A percentile compares a stretch with the other conserved stretches of the same genome.
Conservation (phyloP, 2,888 invertebrate genomes). For the Tetragonula carbonaria region DNA sequence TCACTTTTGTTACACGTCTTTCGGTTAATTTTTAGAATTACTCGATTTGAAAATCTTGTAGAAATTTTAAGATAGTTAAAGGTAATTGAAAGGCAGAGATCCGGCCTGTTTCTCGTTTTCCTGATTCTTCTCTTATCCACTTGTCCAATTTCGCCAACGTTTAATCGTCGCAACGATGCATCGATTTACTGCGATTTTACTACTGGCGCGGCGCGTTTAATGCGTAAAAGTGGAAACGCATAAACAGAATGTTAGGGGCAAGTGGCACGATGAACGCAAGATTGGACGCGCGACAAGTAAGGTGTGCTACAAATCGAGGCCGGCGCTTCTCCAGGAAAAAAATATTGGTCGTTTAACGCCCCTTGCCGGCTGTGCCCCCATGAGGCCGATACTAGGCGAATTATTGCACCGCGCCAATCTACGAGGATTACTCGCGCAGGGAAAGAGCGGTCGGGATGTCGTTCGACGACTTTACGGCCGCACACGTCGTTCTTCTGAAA, state of each 20-base stretch:
- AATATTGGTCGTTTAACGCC: constrained; percentile 63
- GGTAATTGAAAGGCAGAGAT: background rate
- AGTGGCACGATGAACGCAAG: constrained; percentile 23
- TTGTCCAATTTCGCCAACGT: constrained; percentile 13
- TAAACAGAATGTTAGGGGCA: constrained; percentile 45
- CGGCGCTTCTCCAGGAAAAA: constrained; percentile 36
- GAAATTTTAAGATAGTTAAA: background rate
- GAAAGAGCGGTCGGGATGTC: constrained; percentile 64
- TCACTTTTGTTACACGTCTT: background rate
- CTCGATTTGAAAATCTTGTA: no score
- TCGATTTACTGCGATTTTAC: constrained; percentile 67
- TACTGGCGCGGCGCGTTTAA: constrained; percentile 60
- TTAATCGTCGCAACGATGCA: constrained; percentile 50
- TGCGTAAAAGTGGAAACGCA: constrained; percentile 56
- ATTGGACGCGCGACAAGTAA: constrained; percentile 63
- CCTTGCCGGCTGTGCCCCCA: constrained; percentile 21
- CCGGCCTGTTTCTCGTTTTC: background rate
- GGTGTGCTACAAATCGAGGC: constrained; percentile 49
- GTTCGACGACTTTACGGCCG: constrained; percentile 65
- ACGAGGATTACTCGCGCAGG: constrained; percentile 64
- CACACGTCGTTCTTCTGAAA: constrained; percentile 49
- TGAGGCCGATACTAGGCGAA: constrained; percentile 67
- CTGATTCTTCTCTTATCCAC: constrained; percentile 4
- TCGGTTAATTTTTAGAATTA: no score
- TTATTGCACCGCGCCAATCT: constrained; percentile 71